These are phyloP conservation scores for Drosophila suzukii DNA, from an alignment of 1,140 invertebrate species.

Conservation along the genomic window DNA sequence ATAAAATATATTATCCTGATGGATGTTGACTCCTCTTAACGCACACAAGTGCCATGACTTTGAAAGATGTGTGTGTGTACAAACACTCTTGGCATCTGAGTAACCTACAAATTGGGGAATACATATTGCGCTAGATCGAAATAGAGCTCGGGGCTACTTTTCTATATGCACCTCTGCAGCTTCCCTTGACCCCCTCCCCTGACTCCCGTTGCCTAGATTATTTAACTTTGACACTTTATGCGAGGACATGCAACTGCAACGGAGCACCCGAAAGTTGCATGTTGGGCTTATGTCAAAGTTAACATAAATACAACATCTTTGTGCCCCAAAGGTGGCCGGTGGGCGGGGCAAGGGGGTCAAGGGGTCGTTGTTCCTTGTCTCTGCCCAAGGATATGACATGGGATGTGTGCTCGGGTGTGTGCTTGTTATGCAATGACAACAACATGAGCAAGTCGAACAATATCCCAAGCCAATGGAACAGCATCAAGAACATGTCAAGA, in stretches of 20 bases:
- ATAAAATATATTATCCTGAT: slow-evolving; percentile 2
- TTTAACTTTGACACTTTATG: slow-evolving; percentile 78
- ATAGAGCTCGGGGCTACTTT: slow-evolving; percentile 36
- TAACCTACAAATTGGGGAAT: slow-evolving; percentile 33
- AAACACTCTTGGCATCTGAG: slow-evolving; percentile 4
- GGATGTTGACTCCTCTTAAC: slow-evolving; percentile 9
- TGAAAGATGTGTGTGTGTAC: neutral
- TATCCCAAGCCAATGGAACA: slow-evolving; percentile 19
- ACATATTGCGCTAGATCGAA: slow-evolving; percentile 32
- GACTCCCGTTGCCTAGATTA: slow-evolving; percentile 51
- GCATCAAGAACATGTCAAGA: slow-evolving; percentile 45
- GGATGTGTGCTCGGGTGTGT: slow-evolving; percentile 24
- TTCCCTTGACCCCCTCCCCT: neutral
- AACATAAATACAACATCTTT: slow-evolving; percentile 81
- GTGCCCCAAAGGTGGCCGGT: slow-evolving; percentile 45
- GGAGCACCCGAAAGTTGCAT: slow-evolving; percentile 69
- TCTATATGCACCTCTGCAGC: neutral
- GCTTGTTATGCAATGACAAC: slow-evolving; percentile 48
- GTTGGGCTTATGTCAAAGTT: slow-evolving; percentile 78
- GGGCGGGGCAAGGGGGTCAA: slow-evolving; percentile 15
- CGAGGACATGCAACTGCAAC: slow-evolving; percentile 69
- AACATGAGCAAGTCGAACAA: slow-evolving; percentile 34
- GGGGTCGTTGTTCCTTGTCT: slow-evolving; percentile 42
- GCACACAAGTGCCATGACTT: neutral
- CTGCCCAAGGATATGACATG: slow-evolving; percentile 51